These are phyloP conservation scores for Neofelis nebulosa DNA, from an alignment of 2,113 vertebrate genomes.

Conservation along the genomic window DNA sequence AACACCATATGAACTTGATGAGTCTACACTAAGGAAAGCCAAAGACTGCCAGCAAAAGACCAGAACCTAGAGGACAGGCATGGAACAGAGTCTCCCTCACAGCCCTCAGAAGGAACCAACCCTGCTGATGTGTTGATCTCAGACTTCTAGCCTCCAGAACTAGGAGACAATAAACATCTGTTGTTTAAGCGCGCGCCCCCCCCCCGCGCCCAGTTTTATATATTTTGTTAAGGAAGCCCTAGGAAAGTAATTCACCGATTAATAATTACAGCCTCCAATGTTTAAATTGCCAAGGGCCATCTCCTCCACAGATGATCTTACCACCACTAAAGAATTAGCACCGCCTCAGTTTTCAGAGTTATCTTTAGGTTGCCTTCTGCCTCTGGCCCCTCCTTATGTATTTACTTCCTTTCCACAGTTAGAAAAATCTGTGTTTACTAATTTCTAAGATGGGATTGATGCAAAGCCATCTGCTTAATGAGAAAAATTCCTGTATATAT, in stretches of 20 bases:
- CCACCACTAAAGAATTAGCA: background rate
- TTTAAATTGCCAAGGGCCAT: background rate
- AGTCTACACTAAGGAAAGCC: background rate
- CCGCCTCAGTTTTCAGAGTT: background rate
- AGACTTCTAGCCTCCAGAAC: background rate
- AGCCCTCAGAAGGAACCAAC: background rate
- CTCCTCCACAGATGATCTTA: background rate
- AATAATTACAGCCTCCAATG: background rate
- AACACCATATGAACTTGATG: background rate
- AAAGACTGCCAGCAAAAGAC: background rate
- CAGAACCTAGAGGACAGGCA: background rate
- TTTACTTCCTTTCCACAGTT: constrained; percentile 61
- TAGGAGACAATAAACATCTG: background rate
- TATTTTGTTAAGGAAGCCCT: background rate
- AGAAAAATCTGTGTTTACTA: constrained; percentile 77
- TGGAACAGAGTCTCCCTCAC: background rate
- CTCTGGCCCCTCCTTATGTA: constrained; percentile 51
- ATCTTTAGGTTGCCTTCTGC: constrained; percentile 44
- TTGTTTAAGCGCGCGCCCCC: background rate
- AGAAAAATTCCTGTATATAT: constrained; percentile 61
- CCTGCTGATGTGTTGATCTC: background rate
- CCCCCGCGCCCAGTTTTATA: background rate
- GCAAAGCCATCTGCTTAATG: constrained; percentile 76
- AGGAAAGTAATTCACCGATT: background rate
- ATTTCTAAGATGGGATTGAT: constrained; percentile 67